Evolutionary conservation across 2,113 vertebrate genomes (phyloP), one percentile per base, ranked within the genome.

Genomic region (Phyllopteryx taeniolatus): DNA sequence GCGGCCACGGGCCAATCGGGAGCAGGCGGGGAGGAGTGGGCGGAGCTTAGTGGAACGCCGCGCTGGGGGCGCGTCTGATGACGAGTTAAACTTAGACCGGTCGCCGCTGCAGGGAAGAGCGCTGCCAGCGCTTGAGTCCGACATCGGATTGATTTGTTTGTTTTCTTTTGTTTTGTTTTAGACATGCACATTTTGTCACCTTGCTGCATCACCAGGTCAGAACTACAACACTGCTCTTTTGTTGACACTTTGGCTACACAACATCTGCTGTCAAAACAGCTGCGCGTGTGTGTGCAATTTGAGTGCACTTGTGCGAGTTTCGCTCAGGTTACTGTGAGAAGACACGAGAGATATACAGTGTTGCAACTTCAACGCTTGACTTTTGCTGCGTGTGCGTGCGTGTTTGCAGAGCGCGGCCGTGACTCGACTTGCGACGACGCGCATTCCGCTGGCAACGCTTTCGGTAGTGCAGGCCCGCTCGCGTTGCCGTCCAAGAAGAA

Each of bases 131-230:
- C 42, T 12, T 10, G 20, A 8, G 10, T 22, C 11, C 5, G 42
- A 47, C 43, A 2, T 15, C 64, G 7, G 64, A 66, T 27, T 31
- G 64, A 14, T 47, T 49, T 35, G 0, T 35, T 33, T 33, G 14
- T 53, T 19, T 35, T 14, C 0, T 59, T 59, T 19, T 35, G 6
- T 14, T 35, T 17, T 33, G 5, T 61, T 27, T 46, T 66, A 19
- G 59, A 73, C 60, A 86, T 91, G 89, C 88, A 88, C 79, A 90
- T 92, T 68, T 85, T 91, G 67, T 88, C 87, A 42, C 83, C 89
- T n/a, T 87, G 75, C 83, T 88, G 86, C 68, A 51, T 89, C 77
- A 78, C 91, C 82, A 81, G 87, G 82, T 91, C 82, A 85, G 89
- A 54, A 22, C 35, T 78, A 20, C 77, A 71, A 76, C 70, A 73